A percentile compares a stretch with the other conserved stretches of the same genome.
Evolutionary conservation across 30 jellyfish, hydroid and myxozoan species (phyloP).

Genomic region (Chrysaora quinquecirrha): DNA sequence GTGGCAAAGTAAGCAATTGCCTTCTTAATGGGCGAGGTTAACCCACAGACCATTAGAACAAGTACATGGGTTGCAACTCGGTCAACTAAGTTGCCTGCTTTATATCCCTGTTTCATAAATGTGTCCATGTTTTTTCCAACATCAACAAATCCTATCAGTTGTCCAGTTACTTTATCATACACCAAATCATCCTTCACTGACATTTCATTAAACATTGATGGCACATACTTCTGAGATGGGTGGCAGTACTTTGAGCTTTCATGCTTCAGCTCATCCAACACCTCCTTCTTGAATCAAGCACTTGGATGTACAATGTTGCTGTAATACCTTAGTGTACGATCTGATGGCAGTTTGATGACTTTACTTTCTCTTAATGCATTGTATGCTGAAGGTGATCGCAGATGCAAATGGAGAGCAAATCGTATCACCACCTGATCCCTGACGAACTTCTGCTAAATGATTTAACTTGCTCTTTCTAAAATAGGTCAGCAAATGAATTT

Average conservation of each 20-base stretch:
- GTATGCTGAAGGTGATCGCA: constrained; percentile 54
- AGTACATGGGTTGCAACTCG: constrained; percentile 32
- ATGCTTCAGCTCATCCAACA: constrained; percentile 38
- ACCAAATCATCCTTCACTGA: constrained; percentile 34
- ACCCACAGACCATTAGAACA: constrained; percentile 31
- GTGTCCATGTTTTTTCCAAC: constrained; percentile 30
- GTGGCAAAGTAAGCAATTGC: constrained; percentile 37
- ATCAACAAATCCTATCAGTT: constrained; percentile 24
- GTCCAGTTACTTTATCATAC: constrained; percentile 23
- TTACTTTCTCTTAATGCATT: constrained; percentile 41
- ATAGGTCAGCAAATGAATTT: constrained; percentile 18
- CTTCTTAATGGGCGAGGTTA: constrained; percentile 18
- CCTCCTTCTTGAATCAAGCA: constrained; percentile 46
- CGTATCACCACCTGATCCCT: constrained; percentile 20
- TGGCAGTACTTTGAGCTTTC: neutral
- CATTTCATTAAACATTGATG: constrained; percentile 24
- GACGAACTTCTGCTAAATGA: constrained; percentile 14
- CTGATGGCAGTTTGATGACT: constrained; percentile 34
- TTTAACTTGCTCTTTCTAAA: constrained; percentile 38
- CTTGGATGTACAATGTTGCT: constrained; percentile 41
- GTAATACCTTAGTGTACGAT: constrained; percentile 19
- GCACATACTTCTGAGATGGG: constrained; percentile 24
- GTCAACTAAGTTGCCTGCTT: constrained; percentile 7
- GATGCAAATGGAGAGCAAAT: constrained; percentile 45
- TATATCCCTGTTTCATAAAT: constrained; percentile 23